Base-by-base conservation (phyloP, 2,888 invertebrate genomes). In the Rotaria socialis region DNA sequence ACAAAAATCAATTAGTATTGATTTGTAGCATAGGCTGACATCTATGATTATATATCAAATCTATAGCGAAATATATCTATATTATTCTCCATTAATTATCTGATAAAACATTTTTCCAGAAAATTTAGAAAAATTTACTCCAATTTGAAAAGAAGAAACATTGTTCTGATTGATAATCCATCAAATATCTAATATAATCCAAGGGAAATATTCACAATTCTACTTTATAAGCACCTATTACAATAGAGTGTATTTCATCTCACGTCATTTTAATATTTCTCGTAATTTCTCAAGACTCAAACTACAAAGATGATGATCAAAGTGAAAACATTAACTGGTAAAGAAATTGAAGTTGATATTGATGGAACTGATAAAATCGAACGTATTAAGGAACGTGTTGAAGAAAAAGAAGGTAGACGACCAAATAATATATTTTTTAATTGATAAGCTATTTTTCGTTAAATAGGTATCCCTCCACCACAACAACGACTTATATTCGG, bases 321-420 rank as follows among this genome's bases (percentile, higher is more conserved):
- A 88, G 91, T 91, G 75, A 91, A 91, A 87, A 91, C 91, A 52
- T 88, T 91, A 84, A 91, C 91, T 84, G 91, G 91, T 55, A 91
- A 91, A 87, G 90, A 94, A 94, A 99, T 99, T 90, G 99, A 99
- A 93, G 97, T 99, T 90, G 99, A 99, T 91, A 99, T 99, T 91
- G 99, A 99, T 91, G 98, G 99, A 52, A 98, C 96, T 89, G 99
- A 99, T 92, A 97, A 97, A 93, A 92, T 91, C n/a, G 98, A 99
- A 91, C 94, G 98, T 90, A 99, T 99, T 89, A 99, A 99, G 92
- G 98, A 99, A 92, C 93, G 97, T 91, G 97, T 99, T 1, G 98
- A 99, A 92, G 98, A 99, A 92, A 99, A 99, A 91, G 98, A 99
- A 93, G 99, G 99, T 80, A 24, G 35, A 67, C 10, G 27, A 14